Percentiles rank a stretch among this genome's conserved stretches.
phyloP scores from a whole-genome alignment of 2,113 vertebrate species.

The Deroptyus accipitrinus region DNA sequence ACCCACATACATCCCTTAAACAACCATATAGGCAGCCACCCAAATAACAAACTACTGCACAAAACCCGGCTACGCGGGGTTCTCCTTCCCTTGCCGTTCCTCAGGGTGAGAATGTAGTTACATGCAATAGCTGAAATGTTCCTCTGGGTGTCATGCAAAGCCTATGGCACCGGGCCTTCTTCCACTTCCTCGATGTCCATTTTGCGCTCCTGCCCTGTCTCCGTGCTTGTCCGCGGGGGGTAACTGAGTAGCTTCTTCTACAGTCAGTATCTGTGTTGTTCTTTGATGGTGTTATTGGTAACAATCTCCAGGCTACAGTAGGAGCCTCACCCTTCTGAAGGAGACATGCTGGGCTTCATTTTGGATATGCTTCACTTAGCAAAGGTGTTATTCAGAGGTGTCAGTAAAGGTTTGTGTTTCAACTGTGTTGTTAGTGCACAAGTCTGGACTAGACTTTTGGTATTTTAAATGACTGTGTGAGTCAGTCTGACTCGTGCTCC shows the following conservation, averaged over 20 bases:
- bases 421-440: background rate
- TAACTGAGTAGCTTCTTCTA: background rate
- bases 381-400: background rate
- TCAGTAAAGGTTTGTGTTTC: background rate
- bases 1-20: background rate
- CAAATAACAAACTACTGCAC: rapidly evolving
- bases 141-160: conserved; percentile 51
- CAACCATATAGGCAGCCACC: rapidly evolving
- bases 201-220: background rate
- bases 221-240: rapidly evolving
- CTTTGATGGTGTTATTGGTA: background rate
- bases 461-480: background rate
- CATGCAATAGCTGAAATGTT: background rate
- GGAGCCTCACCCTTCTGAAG: background rate
- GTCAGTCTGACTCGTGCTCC: background rate
- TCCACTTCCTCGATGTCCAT: rapidly evolving
- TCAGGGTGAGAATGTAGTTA: background rate
- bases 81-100: background rate
- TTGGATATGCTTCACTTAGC: background rate
- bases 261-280: background rate
- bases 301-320: background rate
- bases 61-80: rapidly evolving
- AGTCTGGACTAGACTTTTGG: background rate
- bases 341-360: background rate
- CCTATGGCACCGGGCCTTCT: background rate